These are phyloP conservation scores for Hirtodrosophila histrioides DNA, from an alignment of 2,888 invertebrate genomes.

Conservation along the genomic window DNA sequence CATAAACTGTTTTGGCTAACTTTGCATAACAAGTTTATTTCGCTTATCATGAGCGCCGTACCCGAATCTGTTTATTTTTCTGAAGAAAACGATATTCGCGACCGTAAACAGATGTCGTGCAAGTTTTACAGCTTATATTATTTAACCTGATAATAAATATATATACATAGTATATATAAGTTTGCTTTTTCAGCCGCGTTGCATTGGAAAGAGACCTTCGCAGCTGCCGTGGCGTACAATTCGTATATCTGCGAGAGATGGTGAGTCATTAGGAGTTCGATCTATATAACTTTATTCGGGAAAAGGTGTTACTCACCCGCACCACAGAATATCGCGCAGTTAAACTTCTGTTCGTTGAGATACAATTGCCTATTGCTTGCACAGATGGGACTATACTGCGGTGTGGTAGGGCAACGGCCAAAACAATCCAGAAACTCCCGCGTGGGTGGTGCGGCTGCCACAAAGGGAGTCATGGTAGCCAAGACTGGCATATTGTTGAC, in stretches of 20 bases:
- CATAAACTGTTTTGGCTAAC: too few species aligned
- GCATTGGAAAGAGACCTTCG: conserved; percentile 78
- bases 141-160: conserved; percentile 14
- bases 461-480: conserved; percentile 69
- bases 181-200: conserved; percentile 65
- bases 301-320: conserved; percentile 69
- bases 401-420: conserved; percentile 80
- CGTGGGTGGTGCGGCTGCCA: conserved; percentile 55
- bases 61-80: conserved; percentile 4
- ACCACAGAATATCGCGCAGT: conserved; percentile 82
- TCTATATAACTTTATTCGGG: not conserved
- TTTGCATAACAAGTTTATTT: too few species aligned
- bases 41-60: too few species aligned
- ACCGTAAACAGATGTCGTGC: conserved; percentile 17
- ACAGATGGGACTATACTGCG: conserved; percentile 83
- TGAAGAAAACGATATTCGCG: not conserved
- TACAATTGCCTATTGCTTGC: conserved; percentile 80
- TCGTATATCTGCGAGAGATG: conserved; percentile 70
- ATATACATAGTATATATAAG: not conserved
- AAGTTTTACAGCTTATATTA: conserved; percentile 3
- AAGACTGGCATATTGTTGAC: conserved; percentile 72
- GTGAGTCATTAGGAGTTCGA: conserved; percentile 18
- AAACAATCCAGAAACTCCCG: conserved; percentile 74
- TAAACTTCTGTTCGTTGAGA: conserved; percentile 81
- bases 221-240: conserved; percentile 81